Percentiles rank a stretch among this genome's conserved stretches.
Conservation (phyloP, 2,797 vertebrate species). For the Lepus oiostolus region DNA sequence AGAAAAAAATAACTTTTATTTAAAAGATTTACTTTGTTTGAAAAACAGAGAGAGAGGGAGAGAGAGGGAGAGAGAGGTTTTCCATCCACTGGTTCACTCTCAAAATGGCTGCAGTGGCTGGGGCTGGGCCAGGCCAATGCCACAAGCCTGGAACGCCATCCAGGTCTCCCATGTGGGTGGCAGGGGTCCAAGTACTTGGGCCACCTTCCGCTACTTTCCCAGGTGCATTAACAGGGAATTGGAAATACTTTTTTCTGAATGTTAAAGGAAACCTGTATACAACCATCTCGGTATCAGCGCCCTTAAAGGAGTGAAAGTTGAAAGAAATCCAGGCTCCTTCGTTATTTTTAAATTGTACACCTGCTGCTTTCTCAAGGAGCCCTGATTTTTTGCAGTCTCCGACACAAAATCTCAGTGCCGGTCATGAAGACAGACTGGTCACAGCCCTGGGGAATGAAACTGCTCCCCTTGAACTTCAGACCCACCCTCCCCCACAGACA, state of each 20-base stretch:
- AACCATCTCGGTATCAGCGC: not conserved
- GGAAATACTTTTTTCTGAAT: not conserved
- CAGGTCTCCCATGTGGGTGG: no score
- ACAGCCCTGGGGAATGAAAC: not conserved
- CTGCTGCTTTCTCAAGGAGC: slow-evolving; percentile 9
- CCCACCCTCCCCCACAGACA: not conserved
- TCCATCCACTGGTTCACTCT: no score
- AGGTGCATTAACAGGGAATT: no score
- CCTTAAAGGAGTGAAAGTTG: not conserved
- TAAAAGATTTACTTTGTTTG: no score
- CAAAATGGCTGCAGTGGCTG: no score
- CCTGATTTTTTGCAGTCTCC: not conserved
- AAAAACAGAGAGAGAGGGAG: no score
- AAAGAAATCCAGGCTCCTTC: not conserved
- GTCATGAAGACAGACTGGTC: not conserved
- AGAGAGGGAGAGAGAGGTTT: no score
- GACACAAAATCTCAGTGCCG: not conserved
- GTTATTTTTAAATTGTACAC: not conserved
- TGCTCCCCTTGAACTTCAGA: not conserved
- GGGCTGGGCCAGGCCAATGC: no score
- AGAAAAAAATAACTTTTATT: not conserved
- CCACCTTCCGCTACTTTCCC: no score
- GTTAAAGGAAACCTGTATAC: not conserved
- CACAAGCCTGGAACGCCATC: no score
- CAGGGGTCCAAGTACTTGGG: no score